phyloP scores from a whole-genome alignment of 2,888 invertebrate genomes.

The Steinernema hermaphroditum region DNA sequence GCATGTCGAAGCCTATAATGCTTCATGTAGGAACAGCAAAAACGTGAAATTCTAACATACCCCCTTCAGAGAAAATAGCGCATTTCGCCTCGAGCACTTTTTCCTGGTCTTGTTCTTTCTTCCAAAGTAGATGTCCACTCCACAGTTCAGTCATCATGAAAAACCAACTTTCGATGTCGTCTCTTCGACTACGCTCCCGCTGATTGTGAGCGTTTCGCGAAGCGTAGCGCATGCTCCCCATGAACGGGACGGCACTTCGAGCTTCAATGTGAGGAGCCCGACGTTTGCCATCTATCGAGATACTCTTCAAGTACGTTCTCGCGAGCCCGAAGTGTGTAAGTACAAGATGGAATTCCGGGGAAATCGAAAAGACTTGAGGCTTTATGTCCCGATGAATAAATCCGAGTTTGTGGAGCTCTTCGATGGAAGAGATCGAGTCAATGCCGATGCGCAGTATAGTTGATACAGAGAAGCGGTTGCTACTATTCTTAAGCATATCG shows the following conservation, averaged over 20 bases:
- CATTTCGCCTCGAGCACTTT: neutral
- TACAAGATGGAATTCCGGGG: neutral
- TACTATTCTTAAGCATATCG: neutral
- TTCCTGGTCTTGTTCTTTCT: neutral
- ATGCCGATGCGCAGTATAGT: neutral
- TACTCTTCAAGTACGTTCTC: neutral
- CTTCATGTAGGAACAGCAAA: too few species aligned
- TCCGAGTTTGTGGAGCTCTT: neutral
- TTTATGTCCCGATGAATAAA: neutral
- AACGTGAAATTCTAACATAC: too few species aligned
- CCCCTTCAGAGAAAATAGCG: constrained; percentile 1
- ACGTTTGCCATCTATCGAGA: neutral
- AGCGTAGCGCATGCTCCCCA: constrained; percentile 1
- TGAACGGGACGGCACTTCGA: neutral
- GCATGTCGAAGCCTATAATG: neutral
- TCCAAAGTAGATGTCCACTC: neutral
- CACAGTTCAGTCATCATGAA: neutral
- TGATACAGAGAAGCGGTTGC: neutral
- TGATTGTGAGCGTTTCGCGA: neutral
- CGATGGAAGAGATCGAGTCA: neutral
- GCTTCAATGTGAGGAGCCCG: neutral
- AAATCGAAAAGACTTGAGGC: neutral
- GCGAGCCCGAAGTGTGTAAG: neutral
- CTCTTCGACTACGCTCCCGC: neutral
- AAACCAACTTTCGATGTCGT: constrained; percentile 14